These are phyloP conservation scores for Ormyrus nitidulus DNA, from an alignment of 2,888 invertebrate genomes.

Conservation along the genomic window DNA sequence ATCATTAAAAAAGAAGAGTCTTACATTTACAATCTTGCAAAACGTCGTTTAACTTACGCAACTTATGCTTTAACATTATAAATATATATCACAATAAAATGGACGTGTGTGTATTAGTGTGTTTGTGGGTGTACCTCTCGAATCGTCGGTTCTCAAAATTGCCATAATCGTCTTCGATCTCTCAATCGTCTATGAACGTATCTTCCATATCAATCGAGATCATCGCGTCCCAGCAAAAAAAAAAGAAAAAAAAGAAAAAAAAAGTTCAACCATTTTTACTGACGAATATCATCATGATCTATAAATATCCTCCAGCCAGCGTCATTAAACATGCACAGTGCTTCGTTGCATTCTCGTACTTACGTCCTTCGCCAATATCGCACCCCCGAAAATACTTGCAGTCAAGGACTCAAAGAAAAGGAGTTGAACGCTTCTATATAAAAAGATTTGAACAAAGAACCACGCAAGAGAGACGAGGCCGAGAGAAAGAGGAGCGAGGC, in stretches of 20 bases:
- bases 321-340: not conserved
- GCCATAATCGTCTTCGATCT: slow-evolving; percentile 31
- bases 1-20: slow-evolving; percentile 54
- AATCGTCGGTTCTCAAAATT: slow-evolving; percentile 15
- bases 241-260: not conserved
- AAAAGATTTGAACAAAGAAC: slow-evolving; percentile 12
- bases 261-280: not conserved
- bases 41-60: slow-evolving; percentile 51
- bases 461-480: not conserved
- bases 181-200: not conserved
- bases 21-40: slow-evolving; percentile 50
- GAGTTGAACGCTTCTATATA: slow-evolving; percentile 17
- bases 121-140: slow-evolving; percentile 39
- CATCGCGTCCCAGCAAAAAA: slow-evolving; percentile 11
- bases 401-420: slow-evolving; percentile 26
- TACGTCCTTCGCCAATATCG: not conserved
- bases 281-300: not conserved
- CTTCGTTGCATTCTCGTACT: slow-evolving; percentile 20
- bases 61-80: slow-evolving; percentile 53
- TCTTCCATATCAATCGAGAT: not conserved
- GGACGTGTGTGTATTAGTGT: slow-evolving; percentile 58
- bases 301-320: not conserved
- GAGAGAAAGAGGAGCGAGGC: not conserved
- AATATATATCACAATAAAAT: slow-evolving; percentile 66
- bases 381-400: slow-evolving; percentile 14